Evolutionary conservation across 2,113 vertebrate species (phyloP), one percentile per base, ranked within the genome.

Genomic region (Gyps fulvus): DNA sequence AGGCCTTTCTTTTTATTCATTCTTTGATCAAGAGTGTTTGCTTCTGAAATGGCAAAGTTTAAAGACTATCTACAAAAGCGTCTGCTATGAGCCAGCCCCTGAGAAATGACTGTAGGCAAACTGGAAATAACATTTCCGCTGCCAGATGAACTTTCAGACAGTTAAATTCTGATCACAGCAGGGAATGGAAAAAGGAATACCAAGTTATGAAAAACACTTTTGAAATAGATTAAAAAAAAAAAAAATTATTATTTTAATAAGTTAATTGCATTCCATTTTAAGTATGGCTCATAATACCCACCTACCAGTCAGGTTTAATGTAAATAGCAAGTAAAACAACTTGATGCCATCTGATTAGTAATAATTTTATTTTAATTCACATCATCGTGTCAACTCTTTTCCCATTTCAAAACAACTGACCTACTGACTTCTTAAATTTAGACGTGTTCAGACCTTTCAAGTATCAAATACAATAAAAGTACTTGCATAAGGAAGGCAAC

Each of bases 21-120:
- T 66, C 83, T 95, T 94, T 95, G 92, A 95, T 95, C 59, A 25
- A 59, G 74, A 86, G 43, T 36, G 47, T 78, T 90, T 92, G 79
- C 55, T 58, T 96, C 92, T 52, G 72, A 96, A 97, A 90, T 93
- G 94, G 79, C 95, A 90, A 93, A 96, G 93, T 93, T 96, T 97
- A 95, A 95, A 96, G 84, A 61, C 62, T 42, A 42, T 71, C 84
- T 66, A 89, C 87, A 95, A 91, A 89, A 73, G 81, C 4, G 0
- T 76, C 73, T 87, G 87, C 95, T 85, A 57, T 87, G 77, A 87
- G 61, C 83, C 71, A 90, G 79, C 34, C 67, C 84, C 83, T 67
- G 70, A 88, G 82, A 95, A 96, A 72, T 14, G 22, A 54, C 70
- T 76, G n/a, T 71, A 85, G 93, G 89, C 83, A 95, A 93, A 95